phyloP scores from a whole-genome alignment of 2,888 invertebrate genomes.

The Deladenus siricidicola region DNA sequence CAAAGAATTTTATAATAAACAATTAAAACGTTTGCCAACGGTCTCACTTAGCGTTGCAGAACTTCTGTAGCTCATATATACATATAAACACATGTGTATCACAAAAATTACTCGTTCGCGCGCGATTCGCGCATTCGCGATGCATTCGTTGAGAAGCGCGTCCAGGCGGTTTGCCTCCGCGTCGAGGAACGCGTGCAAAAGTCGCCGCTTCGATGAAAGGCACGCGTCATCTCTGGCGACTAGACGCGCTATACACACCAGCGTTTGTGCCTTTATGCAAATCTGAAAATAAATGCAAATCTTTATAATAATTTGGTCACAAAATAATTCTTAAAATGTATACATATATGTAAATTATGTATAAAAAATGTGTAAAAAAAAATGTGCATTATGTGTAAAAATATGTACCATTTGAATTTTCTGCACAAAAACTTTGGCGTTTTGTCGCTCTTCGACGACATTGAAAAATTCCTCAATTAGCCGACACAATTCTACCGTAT shows the following conservation, averaged over 20 bases:
- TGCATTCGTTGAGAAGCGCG: constrained; percentile 14
- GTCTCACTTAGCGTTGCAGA: background rate
- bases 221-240: constrained; percentile 9
- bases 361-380: too few species aligned
- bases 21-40: background rate
- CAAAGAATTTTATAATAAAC: background rate
- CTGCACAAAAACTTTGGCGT: constrained; percentile 81
- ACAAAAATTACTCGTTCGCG: constrained; percentile 7
- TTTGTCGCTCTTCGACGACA: constrained; percentile 74
- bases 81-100: background rate
- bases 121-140: constrained; percentile 13
- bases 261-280: constrained; percentile 15
- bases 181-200: constrained; percentile 8
- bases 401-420: constrained; percentile 28
- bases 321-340: too few species aligned
- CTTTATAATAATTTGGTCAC: too few species aligned
- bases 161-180: constrained; percentile 11
- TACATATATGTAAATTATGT: too few species aligned
- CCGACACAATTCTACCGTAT: constrained; percentile 68
- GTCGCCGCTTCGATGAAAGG: constrained; percentile 1
- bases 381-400: too few species aligned
- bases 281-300: too few species aligned
- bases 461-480: constrained; percentile 85
- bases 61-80: background rate
- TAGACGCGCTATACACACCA: constrained; percentile 17